These are phyloP conservation scores for Vesta saturnalis DNA, from an alignment of 2,888 invertebrate genomes.

Conservation along the genomic window DNA sequence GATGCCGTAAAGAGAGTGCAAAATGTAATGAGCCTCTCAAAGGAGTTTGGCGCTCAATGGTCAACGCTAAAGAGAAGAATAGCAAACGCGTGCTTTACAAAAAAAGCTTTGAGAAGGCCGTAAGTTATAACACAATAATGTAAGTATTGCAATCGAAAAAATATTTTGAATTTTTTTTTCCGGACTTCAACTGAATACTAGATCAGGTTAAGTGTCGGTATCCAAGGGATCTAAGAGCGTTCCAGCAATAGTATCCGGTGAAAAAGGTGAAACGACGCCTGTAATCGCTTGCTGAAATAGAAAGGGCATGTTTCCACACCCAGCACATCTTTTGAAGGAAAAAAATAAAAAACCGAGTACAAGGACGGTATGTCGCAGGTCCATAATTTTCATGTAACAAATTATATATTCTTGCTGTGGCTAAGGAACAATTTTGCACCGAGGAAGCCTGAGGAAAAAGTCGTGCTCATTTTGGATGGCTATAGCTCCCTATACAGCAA, in stretches of 20 bases:
- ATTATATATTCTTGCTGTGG: not conserved
- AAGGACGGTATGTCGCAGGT: too few relatives aligned
- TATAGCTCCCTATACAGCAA: not conserved
- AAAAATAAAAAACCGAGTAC: too few relatives aligned
- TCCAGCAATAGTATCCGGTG: not conserved
- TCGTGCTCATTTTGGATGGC: too few relatives aligned
- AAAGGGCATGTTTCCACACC: not conserved
- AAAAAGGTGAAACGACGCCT: not conserved
- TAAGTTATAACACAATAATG: not conserved
- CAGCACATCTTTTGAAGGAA: not conserved
- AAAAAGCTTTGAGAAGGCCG: not conserved
- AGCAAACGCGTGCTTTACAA: not conserved
- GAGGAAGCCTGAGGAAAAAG: too few relatives aligned
- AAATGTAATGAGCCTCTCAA: not conserved
- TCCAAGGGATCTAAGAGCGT: not conserved
- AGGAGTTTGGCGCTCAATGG: not conserved
- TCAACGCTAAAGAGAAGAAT: not conserved
- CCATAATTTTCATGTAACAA: not conserved
- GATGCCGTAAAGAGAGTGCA: not conserved
- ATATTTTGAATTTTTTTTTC: not conserved
- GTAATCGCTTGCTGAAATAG: not conserved
- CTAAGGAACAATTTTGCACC: not conserved
- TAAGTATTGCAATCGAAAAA: not conserved
- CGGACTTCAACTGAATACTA: not conserved
- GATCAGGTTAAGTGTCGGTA: not conserved